These are phyloP conservation scores for Himalopsyche anomala DNA, from an alignment of 2,888 invertebrate genomes.

Conservation along the genomic window DNA sequence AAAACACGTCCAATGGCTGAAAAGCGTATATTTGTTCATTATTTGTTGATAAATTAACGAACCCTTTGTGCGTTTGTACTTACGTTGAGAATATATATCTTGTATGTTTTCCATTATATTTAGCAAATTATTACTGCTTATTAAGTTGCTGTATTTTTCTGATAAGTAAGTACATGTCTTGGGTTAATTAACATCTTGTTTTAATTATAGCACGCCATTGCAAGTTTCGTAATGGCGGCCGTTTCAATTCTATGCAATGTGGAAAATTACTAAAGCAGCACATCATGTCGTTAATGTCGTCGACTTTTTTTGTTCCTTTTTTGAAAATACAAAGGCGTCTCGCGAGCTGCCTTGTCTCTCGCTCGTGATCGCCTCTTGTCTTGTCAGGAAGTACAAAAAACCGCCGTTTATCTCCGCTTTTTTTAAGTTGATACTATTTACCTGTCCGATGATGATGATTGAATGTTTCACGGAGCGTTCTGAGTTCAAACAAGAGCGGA, in stretches of 20 bases:
- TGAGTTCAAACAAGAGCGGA: not conserved
- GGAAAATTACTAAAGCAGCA: slow-evolving; percentile 30
- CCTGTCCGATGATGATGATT: slow-evolving; percentile 18
- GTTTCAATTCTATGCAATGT: slow-evolving; percentile 9
- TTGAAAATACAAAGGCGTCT: slow-evolving; percentile 21
- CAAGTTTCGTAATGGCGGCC: not conserved
- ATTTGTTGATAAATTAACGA: too few relatives aligned
- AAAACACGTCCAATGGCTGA: too few relatives aligned
- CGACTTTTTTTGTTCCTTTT: not conserved
- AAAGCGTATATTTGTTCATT: too few relatives aligned
- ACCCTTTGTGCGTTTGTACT: too few relatives aligned
- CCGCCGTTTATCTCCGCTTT: not conserved
- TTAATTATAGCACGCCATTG: not conserved
- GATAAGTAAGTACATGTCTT: too few relatives aligned
- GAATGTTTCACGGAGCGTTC: not conserved
- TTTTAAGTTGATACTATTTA: not conserved
- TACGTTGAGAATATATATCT: too few relatives aligned
- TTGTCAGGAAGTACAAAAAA: slow-evolving; percentile 27
- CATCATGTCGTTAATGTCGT: slow-evolving; percentile 12
- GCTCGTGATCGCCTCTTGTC: slow-evolving; percentile 11
- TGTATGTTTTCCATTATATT: too few relatives aligned
- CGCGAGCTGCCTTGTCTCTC: not conserved
- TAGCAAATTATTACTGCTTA: too few relatives aligned
- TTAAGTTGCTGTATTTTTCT: too few relatives aligned
- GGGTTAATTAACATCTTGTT: not conserved